phyloP scores from a whole-genome alignment of 2,797 vertebrate genomes.

The Hyperoplus immaculatus region DNA sequence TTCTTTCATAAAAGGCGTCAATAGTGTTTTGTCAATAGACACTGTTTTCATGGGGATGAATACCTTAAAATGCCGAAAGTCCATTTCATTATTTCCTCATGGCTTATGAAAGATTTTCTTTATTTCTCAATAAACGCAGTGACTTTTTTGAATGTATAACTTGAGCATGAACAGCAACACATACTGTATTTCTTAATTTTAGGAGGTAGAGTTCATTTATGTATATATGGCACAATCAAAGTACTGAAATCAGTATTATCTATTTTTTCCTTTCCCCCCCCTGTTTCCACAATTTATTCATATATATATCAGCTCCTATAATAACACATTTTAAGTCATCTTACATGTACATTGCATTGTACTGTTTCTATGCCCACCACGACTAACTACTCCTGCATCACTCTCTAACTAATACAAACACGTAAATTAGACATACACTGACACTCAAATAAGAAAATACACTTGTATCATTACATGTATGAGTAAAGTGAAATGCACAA shows the following conservation, averaged over 20 bases:
- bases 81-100: slow-evolving; percentile 24
- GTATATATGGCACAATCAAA: too few relatives aligned
- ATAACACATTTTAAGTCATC: not conserved
- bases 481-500: slow-evolving; percentile 34
- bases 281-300: not conserved
- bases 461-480: slow-evolving; percentile 6
- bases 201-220: not conserved
- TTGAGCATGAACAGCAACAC: not conserved
- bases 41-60: slow-evolving; percentile 27
- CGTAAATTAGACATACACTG: not conserved
- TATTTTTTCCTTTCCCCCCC: not conserved
- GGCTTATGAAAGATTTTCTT: not conserved
- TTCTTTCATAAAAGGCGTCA: slow-evolving; percentile 65
- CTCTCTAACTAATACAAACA: not conserved
- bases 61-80: slow-evolving; percentile 13
- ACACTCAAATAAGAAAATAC: not conserved
- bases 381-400: not conserved
- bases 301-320: not conserved
- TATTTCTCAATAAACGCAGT: not conserved
- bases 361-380: not conserved
- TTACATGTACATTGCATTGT: not conserved
- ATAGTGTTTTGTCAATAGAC: slow-evolving; percentile 40
- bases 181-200: not conserved
- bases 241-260: not conserved
- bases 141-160: not conserved